Conservation (phyloP, 2,797 vertebrate species). For the Meda fulgida region DNA sequence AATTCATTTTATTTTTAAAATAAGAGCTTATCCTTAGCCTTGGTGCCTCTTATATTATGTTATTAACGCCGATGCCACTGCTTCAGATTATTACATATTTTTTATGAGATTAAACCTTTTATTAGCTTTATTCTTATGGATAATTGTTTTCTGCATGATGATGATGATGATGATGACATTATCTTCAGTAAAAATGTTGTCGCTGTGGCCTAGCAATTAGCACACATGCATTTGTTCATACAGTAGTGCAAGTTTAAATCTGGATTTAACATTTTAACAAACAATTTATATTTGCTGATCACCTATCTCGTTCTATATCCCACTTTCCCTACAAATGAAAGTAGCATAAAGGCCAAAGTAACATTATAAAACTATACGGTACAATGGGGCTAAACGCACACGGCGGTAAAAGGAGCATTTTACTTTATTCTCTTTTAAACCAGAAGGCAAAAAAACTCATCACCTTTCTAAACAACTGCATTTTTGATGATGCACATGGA, state of each 20-base stretch:
- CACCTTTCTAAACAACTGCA: too few relatives aligned
- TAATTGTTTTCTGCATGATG: background rate
- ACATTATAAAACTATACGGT: background rate
- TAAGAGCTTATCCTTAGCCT: slow-evolving; percentile 1
- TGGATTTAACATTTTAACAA: background rate
- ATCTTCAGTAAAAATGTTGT: background rate
- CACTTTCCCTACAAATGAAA: background rate
- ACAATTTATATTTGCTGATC: background rate
- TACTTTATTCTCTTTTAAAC: too few relatives aligned
- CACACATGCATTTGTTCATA: background rate
- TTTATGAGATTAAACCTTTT: slow-evolving; percentile 15
- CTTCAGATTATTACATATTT: slow-evolving; percentile 10
- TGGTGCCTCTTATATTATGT: background rate
- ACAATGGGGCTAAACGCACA: too few relatives aligned
- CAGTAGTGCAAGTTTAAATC: background rate
- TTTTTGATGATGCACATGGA: too few relatives aligned
- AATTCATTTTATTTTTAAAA: background rate
- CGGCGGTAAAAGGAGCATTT: too few relatives aligned
- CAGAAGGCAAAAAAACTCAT: too few relatives aligned
- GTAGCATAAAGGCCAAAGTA: background rate
- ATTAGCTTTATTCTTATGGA: background rate
- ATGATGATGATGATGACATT: background rate
- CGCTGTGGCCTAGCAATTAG: background rate
- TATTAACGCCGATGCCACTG: background rate
- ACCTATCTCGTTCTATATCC: background rate